Conservation (phyloP, 2,113 vertebrate species). For the Anarrhichthys ocellatus region DNA sequence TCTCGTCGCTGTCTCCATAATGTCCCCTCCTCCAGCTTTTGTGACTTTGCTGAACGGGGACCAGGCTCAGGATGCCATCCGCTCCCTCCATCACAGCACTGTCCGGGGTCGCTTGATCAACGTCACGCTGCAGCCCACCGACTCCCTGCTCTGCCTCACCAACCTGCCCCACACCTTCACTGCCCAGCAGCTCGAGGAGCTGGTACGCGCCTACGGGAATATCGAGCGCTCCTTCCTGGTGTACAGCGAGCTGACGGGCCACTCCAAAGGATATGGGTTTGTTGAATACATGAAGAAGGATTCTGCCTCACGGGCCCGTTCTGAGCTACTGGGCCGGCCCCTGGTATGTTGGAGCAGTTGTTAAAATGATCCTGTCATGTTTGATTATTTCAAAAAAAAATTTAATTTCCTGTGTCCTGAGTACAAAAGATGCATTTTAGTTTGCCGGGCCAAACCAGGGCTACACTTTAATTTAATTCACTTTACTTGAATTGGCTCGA, state of each 20-base stretch:
- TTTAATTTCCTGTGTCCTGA: not conserved
- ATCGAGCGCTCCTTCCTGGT: conserved; percentile 96
- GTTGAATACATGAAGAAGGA: conserved; percentile 99
- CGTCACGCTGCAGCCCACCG: conserved; percentile 95
- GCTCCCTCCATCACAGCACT: conserved; percentile 88
- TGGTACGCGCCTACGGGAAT: conserved; percentile 94
- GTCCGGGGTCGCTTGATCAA: conserved; percentile 92
- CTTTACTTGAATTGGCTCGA: not conserved
- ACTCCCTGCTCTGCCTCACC: conserved; percentile 94
- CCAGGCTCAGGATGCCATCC: conserved; percentile 95
- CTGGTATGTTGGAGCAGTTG: conserved; percentile 62
- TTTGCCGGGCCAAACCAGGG: not conserved
- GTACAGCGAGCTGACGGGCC: conserved; percentile 91
- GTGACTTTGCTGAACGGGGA: conserved; percentile 96
- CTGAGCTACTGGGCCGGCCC: conserved; percentile 92
- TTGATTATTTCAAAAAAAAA: not conserved
- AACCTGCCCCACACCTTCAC: conserved; percentile 91
- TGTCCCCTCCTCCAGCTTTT: conserved; percentile 88
- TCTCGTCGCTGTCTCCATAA: conserved; percentile 69
- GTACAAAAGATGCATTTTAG: not conserved
- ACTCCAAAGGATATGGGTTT: conserved; percentile 97
- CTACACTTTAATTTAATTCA: not conserved
- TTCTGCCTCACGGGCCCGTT: conserved; percentile 93
- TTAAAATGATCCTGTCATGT: not conserved
- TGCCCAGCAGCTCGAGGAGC: conserved; percentile 91